Conservation (phyloP, 2,888 invertebrate genomes). For the Chrysolina haemoptera region DNA sequence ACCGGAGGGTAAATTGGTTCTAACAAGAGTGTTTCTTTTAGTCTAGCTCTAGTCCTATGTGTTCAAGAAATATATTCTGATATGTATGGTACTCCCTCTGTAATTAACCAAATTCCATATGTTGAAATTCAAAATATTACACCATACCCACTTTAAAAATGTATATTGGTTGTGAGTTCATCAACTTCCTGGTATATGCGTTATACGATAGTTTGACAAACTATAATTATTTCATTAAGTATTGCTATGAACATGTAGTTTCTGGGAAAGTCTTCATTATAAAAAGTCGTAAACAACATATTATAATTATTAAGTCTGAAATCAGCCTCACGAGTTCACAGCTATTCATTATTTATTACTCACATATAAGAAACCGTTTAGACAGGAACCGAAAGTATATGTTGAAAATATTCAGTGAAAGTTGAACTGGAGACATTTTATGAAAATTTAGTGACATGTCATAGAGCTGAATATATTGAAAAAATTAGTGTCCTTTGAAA, state of each 20-base stretch:
- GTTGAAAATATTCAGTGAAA: background rate
- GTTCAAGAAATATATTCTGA: too few relatives aligned
- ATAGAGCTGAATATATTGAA: too few relatives aligned
- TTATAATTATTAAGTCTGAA: constrained; percentile 14
- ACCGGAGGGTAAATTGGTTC: too few relatives aligned
- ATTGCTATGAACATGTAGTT: constrained; percentile 15
- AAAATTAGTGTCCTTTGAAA: too few relatives aligned
- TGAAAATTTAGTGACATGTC: background rate
- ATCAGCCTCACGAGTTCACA: background rate
- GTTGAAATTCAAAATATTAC: background rate
- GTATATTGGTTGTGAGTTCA: background rate
- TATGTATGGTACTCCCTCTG: too few relatives aligned
- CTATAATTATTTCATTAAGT: constrained; percentile 21
- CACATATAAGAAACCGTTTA: background rate
- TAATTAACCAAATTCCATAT: background rate
- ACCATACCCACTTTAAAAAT: background rate
- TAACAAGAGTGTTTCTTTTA: too few relatives aligned
- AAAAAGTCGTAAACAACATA: constrained; percentile 23
- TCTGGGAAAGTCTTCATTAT: constrained; percentile 25
- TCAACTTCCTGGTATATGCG: constrained; percentile 3
- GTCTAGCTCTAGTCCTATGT: too few relatives aligned
- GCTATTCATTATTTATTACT: constrained; percentile 19
- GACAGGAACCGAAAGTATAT: background rate
- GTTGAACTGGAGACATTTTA: background rate
- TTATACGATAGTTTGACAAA: background rate